Base-by-base conservation (phyloP, 1,140 invertebrate genomes). In the Drosophila repletoides region DNA sequence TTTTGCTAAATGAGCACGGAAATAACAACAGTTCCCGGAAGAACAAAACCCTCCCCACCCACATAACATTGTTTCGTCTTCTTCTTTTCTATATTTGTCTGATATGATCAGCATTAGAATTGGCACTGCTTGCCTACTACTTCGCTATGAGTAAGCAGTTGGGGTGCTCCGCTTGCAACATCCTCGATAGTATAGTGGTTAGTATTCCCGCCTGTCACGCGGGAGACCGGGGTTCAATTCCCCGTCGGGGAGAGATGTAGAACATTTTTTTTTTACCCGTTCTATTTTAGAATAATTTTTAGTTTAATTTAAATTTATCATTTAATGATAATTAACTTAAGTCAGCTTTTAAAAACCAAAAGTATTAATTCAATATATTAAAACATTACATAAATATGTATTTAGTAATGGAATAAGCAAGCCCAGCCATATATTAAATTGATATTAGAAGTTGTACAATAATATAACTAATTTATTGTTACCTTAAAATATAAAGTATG, bases 151-250 rank as follows among this genome's bases (percentile, higher is more conserved):
- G n/a, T 38, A 31, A 5, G 14, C 26, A 55, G 9, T 64, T 63
- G 21, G 43, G n/a, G 0, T 21, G 4, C 5, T 0, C 0, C 0
- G 0, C 2, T 0, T 0, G 1, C 22, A 48, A 24, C 12, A 7
- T 71, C 68, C 68, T 73, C 70, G 68, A 73, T 73, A 73, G 69
- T 73, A 72, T 73, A 74, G 89, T 91, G 90, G 89, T 91, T 46
- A 91, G 91, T 91, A 65, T 58, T 51, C 53, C 90, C 91, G 90
- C 90, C 90, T 91, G 90, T 91, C 90, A 91, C 90, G 91, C 90
- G 91, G 90, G 90, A 91, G 91, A 91, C 91, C 90, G 90, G 91
- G 91, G 91, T 91, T 91, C 91, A 91, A 91, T 91, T 91, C 89
- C 90, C 90, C 90, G 90, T 86, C 91, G 89, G 90, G 90, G 91